A percentile compares a stretch with the other conserved stretches of the same genome.
phyloP scores from a whole-genome alignment of 2,797 vertebrate species.

The Eulemur mongoz region DNA sequence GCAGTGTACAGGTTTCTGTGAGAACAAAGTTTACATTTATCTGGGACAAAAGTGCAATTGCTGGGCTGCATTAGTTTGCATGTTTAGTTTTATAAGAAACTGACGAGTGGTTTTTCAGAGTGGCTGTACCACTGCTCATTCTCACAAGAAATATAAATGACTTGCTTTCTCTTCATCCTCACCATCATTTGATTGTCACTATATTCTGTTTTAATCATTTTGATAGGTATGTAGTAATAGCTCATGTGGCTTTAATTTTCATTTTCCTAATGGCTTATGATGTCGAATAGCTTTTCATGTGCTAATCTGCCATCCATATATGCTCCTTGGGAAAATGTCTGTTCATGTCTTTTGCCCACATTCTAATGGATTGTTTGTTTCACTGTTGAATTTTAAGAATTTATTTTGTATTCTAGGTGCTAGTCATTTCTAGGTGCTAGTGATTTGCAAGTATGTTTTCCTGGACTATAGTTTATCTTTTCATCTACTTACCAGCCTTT shows the following conservation, averaged over 20 bases:
- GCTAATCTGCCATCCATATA: background rate
- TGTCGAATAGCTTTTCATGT: background rate
- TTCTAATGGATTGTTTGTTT: background rate
- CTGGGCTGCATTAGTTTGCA: background rate
- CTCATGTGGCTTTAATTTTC: background rate
- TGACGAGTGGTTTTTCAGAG: background rate
- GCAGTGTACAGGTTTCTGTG: background rate
- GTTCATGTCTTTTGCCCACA: background rate
- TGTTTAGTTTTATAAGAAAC: background rate
- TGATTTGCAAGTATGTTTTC: background rate
- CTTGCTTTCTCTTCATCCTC: background rate
- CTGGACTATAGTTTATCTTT: background rate
- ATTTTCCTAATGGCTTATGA: background rate
- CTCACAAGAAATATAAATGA: background rate
- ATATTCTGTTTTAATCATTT: background rate
- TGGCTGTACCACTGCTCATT: background rate
- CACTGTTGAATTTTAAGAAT: background rate
- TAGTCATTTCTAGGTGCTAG: background rate
- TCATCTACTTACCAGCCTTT: background rate
- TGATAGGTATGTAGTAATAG: background rate
- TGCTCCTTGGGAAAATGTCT: background rate
- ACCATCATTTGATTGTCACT: background rate
- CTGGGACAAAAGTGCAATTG: background rate
- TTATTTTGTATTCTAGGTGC: background rate
- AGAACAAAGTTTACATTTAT: background rate